Evolutionary conservation across 1,140 invertebrate genomes (phyloP), one percentile per base, ranked within the genome.

Genomic region (Manduca sexta): DNA sequence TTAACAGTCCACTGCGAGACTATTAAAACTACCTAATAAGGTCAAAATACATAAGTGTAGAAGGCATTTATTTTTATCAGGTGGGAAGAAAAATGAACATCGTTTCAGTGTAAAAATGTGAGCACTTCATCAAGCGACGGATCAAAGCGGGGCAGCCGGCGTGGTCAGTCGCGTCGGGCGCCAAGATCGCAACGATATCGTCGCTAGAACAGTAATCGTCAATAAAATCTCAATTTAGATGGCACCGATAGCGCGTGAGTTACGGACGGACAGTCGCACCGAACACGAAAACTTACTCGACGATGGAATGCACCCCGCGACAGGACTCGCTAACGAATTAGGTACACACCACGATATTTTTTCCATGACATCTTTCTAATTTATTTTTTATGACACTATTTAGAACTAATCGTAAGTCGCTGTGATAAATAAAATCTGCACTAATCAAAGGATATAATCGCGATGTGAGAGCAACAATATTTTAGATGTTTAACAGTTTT

Each of bases 211-310:
- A 82, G 76, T 82, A 85, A 85, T 85, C 79, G 78, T 76, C 82
- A 85, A 85, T 85, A 83, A 85, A 85, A 85, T 85, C 82, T 85
- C 79, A 83, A 85, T 85, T 83, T 85, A 85, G 82, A 85, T 85
- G 76, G 79, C 69, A 74, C 64, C 77, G 82, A 85, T 85, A 85
- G 57, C 65, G 68, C 38, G 71, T 85, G 79, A 85, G 71, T 77
- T 85, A 83, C 78, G 82, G 72, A 77, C 79, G 76, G 70, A 69
- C 78, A 70, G 64, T 63, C 70, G 42, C 64, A 60, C 69, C 50
- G 72, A 79, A 84, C 81, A 84, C 79, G 81, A 80, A 84, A 84
- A 83, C 74, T 80, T 83, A 83, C 82, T 83, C 73, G 73, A 60
- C 71, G 56, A 47, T 69, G 79, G 79, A 85, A 85, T 83, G 79